These are phyloP conservation scores for Ericerus pela DNA, from an alignment of 1,140 invertebrate genomes.

Conservation along the genomic window DNA sequence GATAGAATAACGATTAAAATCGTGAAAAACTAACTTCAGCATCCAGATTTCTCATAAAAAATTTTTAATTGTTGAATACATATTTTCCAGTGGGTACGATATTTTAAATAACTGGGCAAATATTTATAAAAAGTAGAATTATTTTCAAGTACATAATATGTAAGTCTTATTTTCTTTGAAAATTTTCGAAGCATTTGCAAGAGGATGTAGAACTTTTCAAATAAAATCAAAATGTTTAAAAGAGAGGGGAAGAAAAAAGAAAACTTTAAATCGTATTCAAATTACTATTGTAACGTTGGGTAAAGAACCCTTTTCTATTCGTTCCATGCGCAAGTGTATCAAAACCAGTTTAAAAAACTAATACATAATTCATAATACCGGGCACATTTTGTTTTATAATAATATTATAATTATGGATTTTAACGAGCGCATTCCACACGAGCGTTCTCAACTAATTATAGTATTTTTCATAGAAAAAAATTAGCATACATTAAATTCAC, in stretches of 20 bases:
- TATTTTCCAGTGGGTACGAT: no score
- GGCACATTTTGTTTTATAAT: conserved; percentile 8
- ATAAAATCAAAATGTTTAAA: conserved; percentile 7
- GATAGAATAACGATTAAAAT: no score
- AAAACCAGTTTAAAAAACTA: conserved; percentile 7
- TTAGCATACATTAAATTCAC: conserved; percentile 6
- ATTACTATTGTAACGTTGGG: conserved; percentile 5
- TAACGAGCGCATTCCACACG: conserved; percentile 10
- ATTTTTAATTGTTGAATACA: no score
- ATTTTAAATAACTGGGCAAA: no score
- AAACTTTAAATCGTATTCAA: conserved; percentile 3
- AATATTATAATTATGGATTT: conserved; percentile 8
- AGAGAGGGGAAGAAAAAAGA: conserved; percentile 7
- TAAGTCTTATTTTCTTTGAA: no score
- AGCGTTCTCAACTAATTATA: conserved; percentile 1
- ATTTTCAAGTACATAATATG: no score
- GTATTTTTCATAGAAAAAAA: conserved; percentile 5
- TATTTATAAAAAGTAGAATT: no score
- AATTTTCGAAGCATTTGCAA: no score
- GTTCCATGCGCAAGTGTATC: conserved; percentile 4
- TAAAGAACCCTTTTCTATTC: conserved; percentile 2
- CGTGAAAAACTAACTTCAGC: no score
- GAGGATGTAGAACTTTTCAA: no score
- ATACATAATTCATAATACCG: conserved; percentile 10
- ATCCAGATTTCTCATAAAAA: no score